phyloP scores from a whole-genome alignment of 2,797 vertebrate species.

The Lepidocolaptes lacrymiger region DNA sequence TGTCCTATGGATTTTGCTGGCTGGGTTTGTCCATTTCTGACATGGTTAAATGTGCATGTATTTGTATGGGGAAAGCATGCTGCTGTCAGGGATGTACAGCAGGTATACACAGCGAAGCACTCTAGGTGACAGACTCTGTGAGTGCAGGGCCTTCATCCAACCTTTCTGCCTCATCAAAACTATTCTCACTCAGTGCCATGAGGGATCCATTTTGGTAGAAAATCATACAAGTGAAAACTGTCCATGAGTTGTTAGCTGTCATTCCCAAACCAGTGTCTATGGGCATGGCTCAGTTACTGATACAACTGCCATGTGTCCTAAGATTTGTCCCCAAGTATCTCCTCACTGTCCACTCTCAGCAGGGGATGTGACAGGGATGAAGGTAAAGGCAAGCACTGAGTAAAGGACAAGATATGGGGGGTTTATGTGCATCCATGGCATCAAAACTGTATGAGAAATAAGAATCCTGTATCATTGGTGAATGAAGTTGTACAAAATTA shows the following conservation, averaged over 20 bases:
- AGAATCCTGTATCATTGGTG: background rate
- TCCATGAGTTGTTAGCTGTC: background rate
- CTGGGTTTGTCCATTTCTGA: background rate
- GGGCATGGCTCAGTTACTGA: background rate
- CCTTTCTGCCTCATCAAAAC: background rate
- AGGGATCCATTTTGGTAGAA: background rate
- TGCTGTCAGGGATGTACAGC: background rate
- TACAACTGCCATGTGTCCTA: background rate
- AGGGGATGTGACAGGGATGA: background rate
- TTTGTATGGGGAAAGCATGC: background rate
- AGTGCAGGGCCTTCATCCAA: background rate
- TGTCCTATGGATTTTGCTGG: background rate
- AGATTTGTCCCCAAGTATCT: background rate
- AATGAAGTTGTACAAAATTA: background rate
- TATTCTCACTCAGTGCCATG: background rate
- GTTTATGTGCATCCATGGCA: background rate
- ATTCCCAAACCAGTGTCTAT: background rate
- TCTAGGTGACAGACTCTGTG: background rate
- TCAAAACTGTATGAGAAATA: background rate
- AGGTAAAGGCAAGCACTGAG: background rate
- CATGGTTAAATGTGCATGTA: fast-evolving
- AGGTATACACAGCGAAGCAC: background rate
- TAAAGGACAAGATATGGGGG: background rate
- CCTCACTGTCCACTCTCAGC: background rate
- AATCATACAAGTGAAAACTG: background rate